Evolutionary conservation across 2,113 vertebrate species (phyloP).

Genomic region (Strigops habroptila): DNA sequence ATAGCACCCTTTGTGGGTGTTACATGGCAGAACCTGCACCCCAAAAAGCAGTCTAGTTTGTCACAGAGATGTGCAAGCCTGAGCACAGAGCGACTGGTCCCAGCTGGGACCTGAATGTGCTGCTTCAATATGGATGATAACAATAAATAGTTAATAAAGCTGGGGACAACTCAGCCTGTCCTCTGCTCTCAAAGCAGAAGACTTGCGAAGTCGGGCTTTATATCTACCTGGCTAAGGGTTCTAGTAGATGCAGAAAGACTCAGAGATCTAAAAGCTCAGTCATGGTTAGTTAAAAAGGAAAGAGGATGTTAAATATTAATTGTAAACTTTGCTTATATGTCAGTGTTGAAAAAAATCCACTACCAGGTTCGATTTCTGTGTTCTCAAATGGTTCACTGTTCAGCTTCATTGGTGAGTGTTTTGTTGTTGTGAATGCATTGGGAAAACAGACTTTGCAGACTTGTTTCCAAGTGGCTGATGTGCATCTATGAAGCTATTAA

Average conservation of each 20-base stretch:
- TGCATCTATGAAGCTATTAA: not conserved
- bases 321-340: not conserved
- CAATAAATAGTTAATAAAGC: not conserved
- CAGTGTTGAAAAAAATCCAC: not conserved
- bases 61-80: fast-evolving
- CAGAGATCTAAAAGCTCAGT: not conserved
- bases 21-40: fast-evolving
- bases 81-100: not conserved
- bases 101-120: fast-evolving
- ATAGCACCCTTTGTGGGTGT: not conserved
- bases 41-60: fast-evolving
- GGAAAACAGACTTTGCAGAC: not conserved
- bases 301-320: not conserved
- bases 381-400: not conserved
- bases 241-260: not conserved
- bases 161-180: not conserved
- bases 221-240: not conserved
- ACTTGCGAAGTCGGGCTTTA: not conserved
- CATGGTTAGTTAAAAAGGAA: not conserved
- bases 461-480: not conserved
- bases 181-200: not conserved
- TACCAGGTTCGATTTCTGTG: not conserved
- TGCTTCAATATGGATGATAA: not conserved
- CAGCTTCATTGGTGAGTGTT: not conserved
- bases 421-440: not conserved